Evolutionary conservation across 37 sponge, comb jelly and placozoan genomes (phyloP), one percentile per base, ranked within the genome.

Genomic region (Dysidea cf. avara): DNA sequence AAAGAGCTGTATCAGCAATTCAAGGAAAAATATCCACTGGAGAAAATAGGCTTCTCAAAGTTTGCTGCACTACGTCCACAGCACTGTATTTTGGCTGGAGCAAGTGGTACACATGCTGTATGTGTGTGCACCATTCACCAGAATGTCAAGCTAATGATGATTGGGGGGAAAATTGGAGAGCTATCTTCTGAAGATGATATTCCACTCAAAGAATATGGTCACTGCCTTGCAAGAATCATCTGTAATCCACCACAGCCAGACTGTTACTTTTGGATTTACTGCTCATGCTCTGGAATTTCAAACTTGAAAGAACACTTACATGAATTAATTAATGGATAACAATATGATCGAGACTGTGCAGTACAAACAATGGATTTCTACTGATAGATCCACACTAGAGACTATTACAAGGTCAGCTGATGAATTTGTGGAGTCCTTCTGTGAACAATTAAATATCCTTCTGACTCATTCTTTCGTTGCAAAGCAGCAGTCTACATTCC

Each of bases 51-150:
- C 24, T 74, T 74, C 75, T 60, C 75, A 26, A 76, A 76, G 28
- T 76, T 76, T 38, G 43, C 64, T 49, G 50, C 20, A 30, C 64
- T 76, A 26, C 48, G 77, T 18, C 77, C 77, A 64, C 62, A 76
- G 37, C 29, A 63, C 50, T 76, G 77, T 53, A n/a, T 64, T 20
- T 21, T 64, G 22, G 64, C 77, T 33, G 77, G 64, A 28, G 43
- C 77, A 76, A 31, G 51, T 46, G 77, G 66, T 33, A 76, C 77
- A 29, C 77, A 63, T 53, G 43, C 77, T 76, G 66, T 76, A 17
- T 76, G 77, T 65, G 77, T 76, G 4, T 76, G 77, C 35, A 63
- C 53, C 36, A 66, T 64, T 28, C 77, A 76, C 64, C 77, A 76
- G 36, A 76, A 76, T 64, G 55, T 62, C 47, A 76, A 63, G 52